phyloP scores from a whole-genome alignment of 2,113 vertebrate species.

The Lagopus leucura region DNA sequence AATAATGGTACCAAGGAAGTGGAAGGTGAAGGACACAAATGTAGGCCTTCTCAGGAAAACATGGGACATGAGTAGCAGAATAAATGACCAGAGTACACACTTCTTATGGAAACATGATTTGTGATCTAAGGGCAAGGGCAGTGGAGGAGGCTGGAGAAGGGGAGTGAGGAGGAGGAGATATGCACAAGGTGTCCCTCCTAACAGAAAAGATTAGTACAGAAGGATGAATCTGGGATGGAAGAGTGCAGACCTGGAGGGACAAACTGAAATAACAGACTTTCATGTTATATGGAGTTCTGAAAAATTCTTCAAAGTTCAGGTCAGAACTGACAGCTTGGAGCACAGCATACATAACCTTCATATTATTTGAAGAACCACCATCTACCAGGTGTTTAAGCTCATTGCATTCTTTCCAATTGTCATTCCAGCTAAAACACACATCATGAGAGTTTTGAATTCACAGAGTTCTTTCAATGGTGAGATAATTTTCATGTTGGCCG shows the following conservation, averaged over 20 bases:
- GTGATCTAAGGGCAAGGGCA: background rate
- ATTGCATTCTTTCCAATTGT: background rate
- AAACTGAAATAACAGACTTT: background rate
- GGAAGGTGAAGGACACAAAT: background rate
- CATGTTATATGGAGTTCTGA: background rate
- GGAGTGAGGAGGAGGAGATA: background rate
- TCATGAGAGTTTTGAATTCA: background rate
- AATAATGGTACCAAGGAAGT: background rate
- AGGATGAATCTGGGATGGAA: background rate
- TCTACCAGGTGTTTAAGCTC: background rate
- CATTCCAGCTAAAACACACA: background rate
- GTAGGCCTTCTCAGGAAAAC: background rate
- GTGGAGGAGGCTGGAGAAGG: background rate
- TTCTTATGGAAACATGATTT: background rate
- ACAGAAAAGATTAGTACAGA: background rate
- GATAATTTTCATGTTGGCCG: background rate
- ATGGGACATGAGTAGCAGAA: background rate
- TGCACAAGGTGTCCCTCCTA: background rate
- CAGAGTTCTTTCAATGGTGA: background rate
- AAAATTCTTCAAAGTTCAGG: background rate
- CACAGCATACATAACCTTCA: background rate
- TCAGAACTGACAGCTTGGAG: background rate
- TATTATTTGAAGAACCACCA: background rate
- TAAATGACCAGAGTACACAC: background rate
- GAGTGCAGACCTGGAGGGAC: background rate